Evolutionary conservation across 1,140 invertebrate genomes (phyloP).

Genomic region (Bactericera cockerelli): DNA sequence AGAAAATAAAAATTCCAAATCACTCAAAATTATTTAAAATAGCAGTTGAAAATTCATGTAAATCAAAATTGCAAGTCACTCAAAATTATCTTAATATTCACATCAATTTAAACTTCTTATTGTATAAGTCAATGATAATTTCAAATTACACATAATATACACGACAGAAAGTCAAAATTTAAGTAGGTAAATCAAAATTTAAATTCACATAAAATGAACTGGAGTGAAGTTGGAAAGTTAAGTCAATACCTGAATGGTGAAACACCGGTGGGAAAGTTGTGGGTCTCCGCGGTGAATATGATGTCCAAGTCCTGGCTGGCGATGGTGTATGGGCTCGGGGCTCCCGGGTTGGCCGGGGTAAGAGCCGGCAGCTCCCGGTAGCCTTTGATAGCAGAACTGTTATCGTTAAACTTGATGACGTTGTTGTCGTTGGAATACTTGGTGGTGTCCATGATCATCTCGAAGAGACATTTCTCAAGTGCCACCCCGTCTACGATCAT

Average conservation of each 20-base stretch:
- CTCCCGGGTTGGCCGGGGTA: conserved; percentile 39
- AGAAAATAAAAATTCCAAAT: too few relatives aligned
- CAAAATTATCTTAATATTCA: too few relatives aligned
- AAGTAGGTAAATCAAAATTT: too few relatives aligned
- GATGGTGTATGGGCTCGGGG: conserved; percentile 44
- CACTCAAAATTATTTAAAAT: too few relatives aligned
- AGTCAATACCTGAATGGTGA: conserved; percentile 68
- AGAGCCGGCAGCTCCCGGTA: conserved; percentile 46
- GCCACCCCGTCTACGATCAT: conserved; percentile 70
- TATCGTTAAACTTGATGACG: conserved; percentile 94
- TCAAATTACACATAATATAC: too few relatives aligned
- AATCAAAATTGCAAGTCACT: too few relatives aligned
- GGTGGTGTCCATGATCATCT: conserved; percentile 87
- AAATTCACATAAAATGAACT: too few relatives aligned
- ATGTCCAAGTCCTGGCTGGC: conserved; percentile 51
- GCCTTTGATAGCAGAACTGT: conserved; percentile 88
- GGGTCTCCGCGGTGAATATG: conserved; percentile 97
- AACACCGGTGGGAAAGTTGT: conserved; percentile 95
- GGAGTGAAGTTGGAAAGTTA: too few relatives aligned
- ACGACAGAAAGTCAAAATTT: too few relatives aligned
- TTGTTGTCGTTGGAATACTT: conserved; percentile 76
- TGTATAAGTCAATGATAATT: too few relatives aligned
- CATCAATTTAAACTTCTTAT: too few relatives aligned
- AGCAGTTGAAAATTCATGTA: too few relatives aligned
- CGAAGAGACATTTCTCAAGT: conserved; percentile 65